Evolutionary conservation across 2,797 vertebrate genomes (phyloP).

Genomic region (Vultur gryphus): DNA sequence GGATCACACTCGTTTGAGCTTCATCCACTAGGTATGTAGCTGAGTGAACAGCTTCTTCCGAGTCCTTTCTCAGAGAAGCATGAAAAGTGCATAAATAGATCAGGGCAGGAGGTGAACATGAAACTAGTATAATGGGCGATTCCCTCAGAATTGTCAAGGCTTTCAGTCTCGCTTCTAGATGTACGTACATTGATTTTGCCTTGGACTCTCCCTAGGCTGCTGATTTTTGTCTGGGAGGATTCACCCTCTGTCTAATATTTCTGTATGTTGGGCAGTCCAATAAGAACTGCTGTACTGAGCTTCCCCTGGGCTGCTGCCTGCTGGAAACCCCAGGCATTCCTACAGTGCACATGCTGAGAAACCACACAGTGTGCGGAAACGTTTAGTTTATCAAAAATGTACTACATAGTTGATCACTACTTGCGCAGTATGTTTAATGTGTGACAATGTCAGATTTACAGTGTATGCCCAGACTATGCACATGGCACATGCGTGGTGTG

Average conservation of each 20-base stretch:
- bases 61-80: not conserved
- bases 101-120: not conserved
- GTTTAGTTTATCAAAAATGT: not conserved
- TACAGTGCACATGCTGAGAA: not conserved
- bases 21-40: not conserved
- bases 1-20: not conserved
- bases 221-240: not conserved
- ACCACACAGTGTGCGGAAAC: not conserved
- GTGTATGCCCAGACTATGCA: not conserved
- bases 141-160: not conserved
- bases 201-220: not conserved
- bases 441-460: not conserved
- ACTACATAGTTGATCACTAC: not conserved
- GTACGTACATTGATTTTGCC: not conserved
- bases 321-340: not conserved
- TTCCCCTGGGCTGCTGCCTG: not conserved
- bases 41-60: not conserved
- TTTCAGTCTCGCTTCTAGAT: not conserved
- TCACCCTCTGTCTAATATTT: not conserved
- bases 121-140: not conserved
- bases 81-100: not conserved
- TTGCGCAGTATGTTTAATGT: not conserved
- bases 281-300: not conserved
- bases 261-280: not conserved
- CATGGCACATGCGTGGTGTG: accelerated